Base-by-base conservation (phyloP, 2,888 invertebrate genomes). In the Gnatocerus cornutus region DNA sequence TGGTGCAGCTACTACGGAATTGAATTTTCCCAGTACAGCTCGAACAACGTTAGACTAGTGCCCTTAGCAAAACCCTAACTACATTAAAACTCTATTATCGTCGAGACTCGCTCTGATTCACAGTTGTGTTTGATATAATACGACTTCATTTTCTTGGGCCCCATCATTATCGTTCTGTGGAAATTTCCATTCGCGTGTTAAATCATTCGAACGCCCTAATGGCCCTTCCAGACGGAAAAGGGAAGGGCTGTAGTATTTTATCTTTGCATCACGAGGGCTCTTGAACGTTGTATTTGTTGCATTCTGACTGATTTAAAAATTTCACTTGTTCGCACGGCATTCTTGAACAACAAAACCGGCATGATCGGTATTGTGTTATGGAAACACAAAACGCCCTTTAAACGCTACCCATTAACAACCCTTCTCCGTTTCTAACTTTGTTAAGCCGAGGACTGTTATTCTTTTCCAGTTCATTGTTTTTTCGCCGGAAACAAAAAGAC, bases 41-140 rank as follows among this genome's bases (percentile, higher is more conserved):
- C 74, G 68, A 74, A 67, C 70, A 71, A 72, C 72, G 67, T 71
- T 61, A 74, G 76, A 73, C 62, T 74, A 65, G 74, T 76, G 76
- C 75, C 76, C 76, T 73, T 72, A 74, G 78, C 77, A 72, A 71
- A 74, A 74, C 74, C 78, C 78, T 80, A 81, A 80, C 78, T 68
- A 75, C 70, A 76, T 82, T 82, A 81, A 77, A 80, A 80, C 78
- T 81, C 81, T 78, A 82, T 82, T 81, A 82, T 78, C 74, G 76
- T 75, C 72, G 74, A 74, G 73, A 75, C 67, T 72, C 69, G 69
- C 73, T 62, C 68, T 67, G 74, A 74, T 71, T 74, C 73, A 61
- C 68, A 72, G 73, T 73, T 48, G 48, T 61, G 61, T 61, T 16
- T 48, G 61, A 61, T 46, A 59, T 59, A 59, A 43, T 46, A 59